Base-by-base conservation (phyloP, 1,140 invertebrate genomes). In the Cepaea nemoralis region DNA sequence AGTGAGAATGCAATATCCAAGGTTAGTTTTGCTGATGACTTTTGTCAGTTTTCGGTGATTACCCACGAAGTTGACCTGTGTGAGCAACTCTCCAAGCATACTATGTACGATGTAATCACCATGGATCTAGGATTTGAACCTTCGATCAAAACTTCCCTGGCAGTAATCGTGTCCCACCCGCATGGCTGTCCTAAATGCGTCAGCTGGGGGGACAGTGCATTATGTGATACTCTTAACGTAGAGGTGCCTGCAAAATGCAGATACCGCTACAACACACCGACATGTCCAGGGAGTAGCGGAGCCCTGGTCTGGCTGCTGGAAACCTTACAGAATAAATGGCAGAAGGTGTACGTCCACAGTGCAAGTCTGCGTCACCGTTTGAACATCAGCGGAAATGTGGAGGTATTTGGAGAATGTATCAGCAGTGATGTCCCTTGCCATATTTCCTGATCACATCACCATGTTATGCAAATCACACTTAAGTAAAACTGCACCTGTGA, bases 281-380 rank as follows among this genome's bases (percentile, higher is more conserved):
- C 71, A 74, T 74, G 71, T 33, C 40, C 42, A n/a, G 71, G 71
- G 5, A 74, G 71, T 19, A 74, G 71, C 31, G 71, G 71, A 31
- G 71, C 71, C n/a, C 33, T 45, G n/a, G 39, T 74, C 27, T 74
- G 37, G 27, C 3, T 74, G 1, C 37, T 74, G 71, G 71, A 63
- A 31, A 27, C 59, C n/a, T 63, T 27, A 31, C 59, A 63, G 59
- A 31, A 63, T 31, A 63, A 63, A 31, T 63, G 59, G 59, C 59
- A 63, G 59, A 63, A 63, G 59, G 22, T 63, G 33, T 63, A 31
- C 33, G 59, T 63, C 16, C 59, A 63, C 59, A 63, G 59, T 63
- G 59, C n/a, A 19, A 10, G 40, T 24, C 69, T 71, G 22, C 1
- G 22, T 5, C 37, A 40, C 40, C 35, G 69, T 39, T 39, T 42